Base-by-base conservation (phyloP, 2,888 invertebrate genomes). In the Callyntrura sp. region DNA sequence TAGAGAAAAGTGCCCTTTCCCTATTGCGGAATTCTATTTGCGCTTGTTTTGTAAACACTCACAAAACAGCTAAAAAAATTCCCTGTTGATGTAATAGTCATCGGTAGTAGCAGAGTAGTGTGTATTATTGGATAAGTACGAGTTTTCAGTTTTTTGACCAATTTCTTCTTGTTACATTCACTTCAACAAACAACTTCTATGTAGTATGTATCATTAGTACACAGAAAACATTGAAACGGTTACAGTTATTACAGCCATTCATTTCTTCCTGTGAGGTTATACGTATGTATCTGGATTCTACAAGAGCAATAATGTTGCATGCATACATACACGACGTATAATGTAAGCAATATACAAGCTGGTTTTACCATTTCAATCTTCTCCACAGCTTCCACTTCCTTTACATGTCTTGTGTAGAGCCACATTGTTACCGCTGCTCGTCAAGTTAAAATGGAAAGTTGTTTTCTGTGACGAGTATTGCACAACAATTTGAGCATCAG, bases 361-460 rank as follows among this genome's bases (percentile, higher is more conserved):
- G 5, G 12, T 79, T 1, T 28, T n/a, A 23, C 14, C 12, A 12
- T 9, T 35, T 8, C 4, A 35, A 0, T n/a, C n/a, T n/a, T n/a
- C n/a, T n/a, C n/a, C n/a, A n/a, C 55, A 79, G 35, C 0, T 35
- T 17, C n/a, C 1, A 43, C 43, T 62, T 82, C 43, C 62, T 35
- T 57, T n/a, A n/a, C n/a, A n/a, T n/a, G n/a, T n/a, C 82, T 62
- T 84, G 51, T 55, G n/a, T n/a, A n/a, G n/a, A n/a, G n/a, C n/a
- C 82, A 35, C 48, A 55, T 84, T 84, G 85, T 73, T 85, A 6
- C 51, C n/a, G n/a, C 23, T 73, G 48, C 48, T 82, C 14, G 17
- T 6, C 45, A 73, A 85, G 60, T 70, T 85, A 48, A 73, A 85
- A 73, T 73, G 70, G 85, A 85, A 85, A 85, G 85, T 85, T 85